Base-by-base conservation (phyloP, 2,888 invertebrate genomes). In the Drosophila acutilabella region DNA sequence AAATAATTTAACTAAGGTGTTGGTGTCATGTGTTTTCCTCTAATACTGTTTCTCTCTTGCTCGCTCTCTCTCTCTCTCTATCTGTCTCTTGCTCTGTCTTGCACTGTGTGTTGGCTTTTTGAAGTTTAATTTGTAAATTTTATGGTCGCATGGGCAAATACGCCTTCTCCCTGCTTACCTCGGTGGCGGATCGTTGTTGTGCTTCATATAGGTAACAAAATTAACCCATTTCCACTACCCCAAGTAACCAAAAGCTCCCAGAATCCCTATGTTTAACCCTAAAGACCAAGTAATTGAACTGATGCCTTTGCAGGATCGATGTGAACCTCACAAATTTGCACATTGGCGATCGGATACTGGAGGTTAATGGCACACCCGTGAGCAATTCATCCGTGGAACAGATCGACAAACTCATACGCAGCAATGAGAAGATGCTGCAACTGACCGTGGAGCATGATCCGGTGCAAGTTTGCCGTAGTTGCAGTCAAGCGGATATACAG, bases 381-480 rank as follows among this genome's bases (percentile, higher is more conserved):
- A 95, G 95, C 89, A 96, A 96, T 89, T 95, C 96, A 57, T 95
- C 96, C 0, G 93, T 97, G 51, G 95, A 96, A 71, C 97, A 95
- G 79, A 95, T 96, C 60, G 96, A 97, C 91, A 95, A 95, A 90
- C 93, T 96, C 36, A 94, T 97, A 62, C 93, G 95, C 67, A 95
- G 95, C 85, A 95, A 96, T 0, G 95, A 96, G 83, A 94, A 95
- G 61, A 94, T 95, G 67, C 92, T 97, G 66, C 96, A 98, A 94
- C 93, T 98, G 71, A 98, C 97, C 3, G 96, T 98, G 86, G 98
- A 98, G 92, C 97, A 97, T 90, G 97, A 97, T 91, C 97, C 98
- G 10, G 96, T 96, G 78, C 94, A 96, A 41, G 93, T 95, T 50
- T 94, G 94, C 74, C 93, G 94, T 68, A 93, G 94, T 64, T 93